A percentile compares a stretch with the other conserved stretches of the same genome.
phyloP scores from a whole-genome alignment of 2,113 vertebrate genomes.

The Gulo gulo region DNA sequence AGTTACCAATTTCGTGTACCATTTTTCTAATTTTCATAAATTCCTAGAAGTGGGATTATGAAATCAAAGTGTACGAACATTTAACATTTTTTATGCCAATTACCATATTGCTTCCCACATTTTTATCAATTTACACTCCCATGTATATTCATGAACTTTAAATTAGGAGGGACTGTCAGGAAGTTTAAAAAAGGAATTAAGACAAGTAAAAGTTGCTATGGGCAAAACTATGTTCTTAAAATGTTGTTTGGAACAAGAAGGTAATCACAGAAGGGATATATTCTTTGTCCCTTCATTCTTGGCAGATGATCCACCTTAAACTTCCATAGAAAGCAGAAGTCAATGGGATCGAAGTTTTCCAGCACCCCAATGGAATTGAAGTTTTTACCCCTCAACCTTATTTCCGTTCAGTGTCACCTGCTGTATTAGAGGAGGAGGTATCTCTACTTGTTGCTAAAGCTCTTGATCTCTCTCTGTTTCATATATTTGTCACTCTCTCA shows the following conservation, averaged over 20 bases:
- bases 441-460: neutral
- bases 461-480: neutral
- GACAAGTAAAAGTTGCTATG: neutral
- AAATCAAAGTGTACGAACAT: constrained; percentile 8
- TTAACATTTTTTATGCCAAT: neutral
- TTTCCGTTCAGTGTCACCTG: neutral
- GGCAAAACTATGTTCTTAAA: constrained; percentile 5
- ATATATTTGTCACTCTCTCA: neutral
- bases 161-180: neutral
- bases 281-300: neutral
- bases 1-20: neutral
- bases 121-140: neutral
- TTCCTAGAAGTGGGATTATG: constrained; percentile 1
- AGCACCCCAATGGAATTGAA: neutral
- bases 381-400: neutral
- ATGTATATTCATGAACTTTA: constrained; percentile 50
- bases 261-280: neutral
- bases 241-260: neutral
- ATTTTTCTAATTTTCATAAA: constrained; percentile 48
- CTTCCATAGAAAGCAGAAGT: neutral
- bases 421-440: neutral
- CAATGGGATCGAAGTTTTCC: neutral
- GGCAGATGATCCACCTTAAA: neutral
- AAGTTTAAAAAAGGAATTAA: constrained; percentile 19
- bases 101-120: neutral